Conservation (phyloP, 2,888 invertebrate species). For the Sialis fuliginosa region DNA sequence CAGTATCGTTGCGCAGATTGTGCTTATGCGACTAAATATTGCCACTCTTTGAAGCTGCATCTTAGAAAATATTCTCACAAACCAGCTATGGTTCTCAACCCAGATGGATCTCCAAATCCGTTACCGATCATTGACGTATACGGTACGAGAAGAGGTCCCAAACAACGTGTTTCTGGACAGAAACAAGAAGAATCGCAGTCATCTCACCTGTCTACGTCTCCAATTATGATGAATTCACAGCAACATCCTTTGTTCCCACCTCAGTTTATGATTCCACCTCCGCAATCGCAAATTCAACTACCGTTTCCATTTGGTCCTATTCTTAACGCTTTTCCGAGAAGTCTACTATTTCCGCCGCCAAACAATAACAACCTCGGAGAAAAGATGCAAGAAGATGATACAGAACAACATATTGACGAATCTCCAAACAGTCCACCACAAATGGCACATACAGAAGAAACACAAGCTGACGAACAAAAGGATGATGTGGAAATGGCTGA, state of each 20-base stretch:
- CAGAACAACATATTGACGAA: neutral
- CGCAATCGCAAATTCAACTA: conserved; percentile 10
- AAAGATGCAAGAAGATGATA: neutral
- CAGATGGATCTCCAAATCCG: conserved; percentile 79
- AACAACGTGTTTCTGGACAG: conserved; percentile 28
- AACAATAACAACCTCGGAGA: neutral
- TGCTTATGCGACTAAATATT: conserved; percentile 93
- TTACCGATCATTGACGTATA: conserved; percentile 79
- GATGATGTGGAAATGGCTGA: conserved; percentile 7
- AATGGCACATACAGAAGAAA: neutral
- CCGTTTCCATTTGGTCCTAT: conserved; percentile 12
- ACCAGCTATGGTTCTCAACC: conserved; percentile 77
- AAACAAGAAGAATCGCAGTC: conserved; percentile 3
- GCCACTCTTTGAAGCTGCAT: conserved; percentile 91
- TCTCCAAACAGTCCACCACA: neutral
- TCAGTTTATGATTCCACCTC: conserved; percentile 11
- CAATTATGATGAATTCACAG: neutral
- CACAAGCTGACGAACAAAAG: conserved; percentile 3
- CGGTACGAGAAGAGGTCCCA: conserved; percentile 76
- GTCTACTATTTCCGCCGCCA: neutral
- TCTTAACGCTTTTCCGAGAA: neutral
- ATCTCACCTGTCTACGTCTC: conserved; percentile 2
- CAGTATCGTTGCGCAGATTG: conserved; percentile 89
- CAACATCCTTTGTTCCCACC: conserved; percentile 4
- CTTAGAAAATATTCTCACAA: conserved; percentile 80